A percentile compares a stretch with the other conserved stretches of the same genome.
phyloP scores from a whole-genome alignment of 2,113 vertebrate species.

The Pachycephala philippinensis region DNA sequence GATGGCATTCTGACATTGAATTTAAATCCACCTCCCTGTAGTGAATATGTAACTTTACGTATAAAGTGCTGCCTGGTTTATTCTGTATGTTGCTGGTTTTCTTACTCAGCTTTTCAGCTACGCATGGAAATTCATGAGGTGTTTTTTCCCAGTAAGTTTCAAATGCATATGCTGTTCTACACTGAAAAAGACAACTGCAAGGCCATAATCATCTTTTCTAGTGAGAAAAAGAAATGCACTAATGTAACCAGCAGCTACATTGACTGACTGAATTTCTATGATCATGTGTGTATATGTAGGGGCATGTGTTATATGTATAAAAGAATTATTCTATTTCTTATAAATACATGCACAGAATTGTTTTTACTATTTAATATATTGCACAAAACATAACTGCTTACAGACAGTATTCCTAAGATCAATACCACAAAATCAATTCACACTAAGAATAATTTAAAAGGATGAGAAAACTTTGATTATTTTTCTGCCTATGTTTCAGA shows the following conservation, averaged over 20 bases:
- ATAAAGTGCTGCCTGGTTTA: neutral
- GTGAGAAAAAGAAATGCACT: neutral
- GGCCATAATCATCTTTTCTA: neutral
- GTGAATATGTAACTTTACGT: neutral
- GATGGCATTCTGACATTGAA: neutral
- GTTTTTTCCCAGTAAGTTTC: neutral
- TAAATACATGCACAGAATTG: neutral
- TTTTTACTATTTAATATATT: neutral
- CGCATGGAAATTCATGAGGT: neutral
- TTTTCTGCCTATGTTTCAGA: conserved; percentile 35
- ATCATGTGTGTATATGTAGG: neutral
- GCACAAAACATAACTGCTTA: neutral
- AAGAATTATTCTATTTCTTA: neutral
- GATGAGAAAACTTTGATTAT: conserved; percentile 26
- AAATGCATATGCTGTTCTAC: neutral
- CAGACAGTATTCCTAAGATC: neutral
- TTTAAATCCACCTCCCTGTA: neutral
- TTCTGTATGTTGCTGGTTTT: neutral
- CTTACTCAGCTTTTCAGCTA: neutral
- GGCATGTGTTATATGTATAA: neutral
- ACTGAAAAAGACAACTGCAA: neutral
- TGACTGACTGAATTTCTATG: neutral
- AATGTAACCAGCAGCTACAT: neutral
- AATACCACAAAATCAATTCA: conserved; percentile 15
- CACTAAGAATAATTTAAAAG: conserved; percentile 1